Evolutionary conservation across 2,797 vertebrate species (phyloP).

Genomic region (Anomalospiza imberbis): DNA sequence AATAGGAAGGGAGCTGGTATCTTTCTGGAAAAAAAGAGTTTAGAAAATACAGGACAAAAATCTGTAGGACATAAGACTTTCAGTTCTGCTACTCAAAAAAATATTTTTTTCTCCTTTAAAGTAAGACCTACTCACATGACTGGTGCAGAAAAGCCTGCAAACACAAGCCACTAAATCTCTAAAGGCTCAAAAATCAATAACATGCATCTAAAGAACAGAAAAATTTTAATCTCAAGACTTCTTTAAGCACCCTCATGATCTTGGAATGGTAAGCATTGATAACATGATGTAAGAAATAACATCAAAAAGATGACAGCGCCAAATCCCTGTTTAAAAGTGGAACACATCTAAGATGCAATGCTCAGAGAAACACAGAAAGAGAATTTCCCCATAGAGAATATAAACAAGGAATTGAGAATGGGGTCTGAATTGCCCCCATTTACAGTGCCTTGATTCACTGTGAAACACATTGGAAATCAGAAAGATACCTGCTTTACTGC

Average conservation of each 20-base stretch:
- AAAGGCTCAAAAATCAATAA: slow-evolving; percentile 33
- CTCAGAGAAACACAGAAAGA: background rate
- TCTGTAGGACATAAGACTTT: background rate
- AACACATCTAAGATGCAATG: background rate
- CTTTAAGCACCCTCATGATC: background rate
- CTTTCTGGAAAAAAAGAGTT: background rate
- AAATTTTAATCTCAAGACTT: background rate
- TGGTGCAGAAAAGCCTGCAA: background rate
- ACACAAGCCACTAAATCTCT: background rate
- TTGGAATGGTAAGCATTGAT: background rate
- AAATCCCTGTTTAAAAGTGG: background rate
- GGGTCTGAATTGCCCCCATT: background rate
- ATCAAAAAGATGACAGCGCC: background rate
- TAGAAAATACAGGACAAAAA: background rate
- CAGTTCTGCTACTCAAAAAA: background rate
- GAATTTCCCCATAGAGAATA: background rate
- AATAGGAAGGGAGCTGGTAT: background rate
- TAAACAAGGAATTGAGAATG: background rate
- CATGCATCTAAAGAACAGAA: background rate
- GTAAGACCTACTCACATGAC: background rate
- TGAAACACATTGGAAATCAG: background rate
- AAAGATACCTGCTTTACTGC: background rate
- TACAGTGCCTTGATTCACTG: background rate
- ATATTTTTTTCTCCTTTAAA: background rate
- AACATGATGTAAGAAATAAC: background rate